A percentile compares a stretch with the other conserved stretches of the same genome.
phyloP scores from a whole-genome alignment of 2,888 invertebrate species.

The Pristionchus maxplancki region DNA sequence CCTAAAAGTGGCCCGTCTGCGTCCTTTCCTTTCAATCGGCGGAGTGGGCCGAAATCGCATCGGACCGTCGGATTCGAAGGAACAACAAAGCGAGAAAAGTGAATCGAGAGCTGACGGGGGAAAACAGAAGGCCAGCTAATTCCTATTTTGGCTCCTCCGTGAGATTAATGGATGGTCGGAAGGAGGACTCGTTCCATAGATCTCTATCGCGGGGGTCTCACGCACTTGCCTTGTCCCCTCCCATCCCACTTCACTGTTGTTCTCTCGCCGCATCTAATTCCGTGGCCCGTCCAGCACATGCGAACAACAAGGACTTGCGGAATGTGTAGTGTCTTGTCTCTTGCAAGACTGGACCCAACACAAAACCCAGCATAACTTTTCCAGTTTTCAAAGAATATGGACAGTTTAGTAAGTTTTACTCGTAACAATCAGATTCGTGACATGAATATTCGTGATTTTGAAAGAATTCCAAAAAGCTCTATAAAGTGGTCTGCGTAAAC shows the following conservation, averaged over 20 bases:
- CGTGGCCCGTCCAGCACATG: background rate
- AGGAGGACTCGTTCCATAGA: background rate
- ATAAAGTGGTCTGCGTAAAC: too few relatives aligned
- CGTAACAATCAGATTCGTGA: too few relatives aligned
- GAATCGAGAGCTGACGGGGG: background rate
- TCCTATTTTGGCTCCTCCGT: background rate
- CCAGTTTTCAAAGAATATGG: too few relatives aligned
- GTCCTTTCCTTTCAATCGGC: too few relatives aligned
- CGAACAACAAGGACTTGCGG: background rate
- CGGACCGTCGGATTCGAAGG: background rate
- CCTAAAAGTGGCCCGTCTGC: background rate
- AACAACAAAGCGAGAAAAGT: background rate
- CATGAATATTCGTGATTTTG: too few relatives aligned
- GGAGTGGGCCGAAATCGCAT: background rate
- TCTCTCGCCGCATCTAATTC: background rate
- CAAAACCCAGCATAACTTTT: too few relatives aligned
- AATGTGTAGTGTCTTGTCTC: too few relatives aligned
- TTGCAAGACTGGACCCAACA: too few relatives aligned
- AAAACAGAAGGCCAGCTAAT: background rate
- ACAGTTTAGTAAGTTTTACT: too few relatives aligned
- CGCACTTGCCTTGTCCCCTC: background rate
- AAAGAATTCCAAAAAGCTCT: too few relatives aligned
- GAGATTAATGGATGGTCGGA: background rate
- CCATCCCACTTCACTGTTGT: background rate
- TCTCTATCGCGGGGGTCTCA: background rate